Evolutionary conservation across 2,797 vertebrate genomes (phyloP).

Genomic region (Iguana delicatissima): DNA sequence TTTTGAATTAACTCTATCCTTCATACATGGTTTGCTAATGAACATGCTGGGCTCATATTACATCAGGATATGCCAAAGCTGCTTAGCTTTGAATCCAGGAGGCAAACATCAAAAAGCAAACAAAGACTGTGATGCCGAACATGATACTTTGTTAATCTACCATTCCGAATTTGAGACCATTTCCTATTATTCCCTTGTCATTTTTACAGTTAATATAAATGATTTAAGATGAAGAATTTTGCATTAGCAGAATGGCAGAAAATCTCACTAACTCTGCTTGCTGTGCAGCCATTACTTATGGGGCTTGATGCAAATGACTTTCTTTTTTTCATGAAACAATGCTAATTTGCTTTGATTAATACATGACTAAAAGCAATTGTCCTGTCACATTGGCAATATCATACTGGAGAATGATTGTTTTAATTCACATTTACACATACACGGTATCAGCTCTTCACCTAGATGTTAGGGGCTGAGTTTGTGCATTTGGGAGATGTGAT

Average conservation of each 20-base stretch:
- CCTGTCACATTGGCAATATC: slow-evolving; percentile 37
- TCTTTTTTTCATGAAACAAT: slow-evolving; percentile 43
- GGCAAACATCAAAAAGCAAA: slow-evolving; percentile 17
- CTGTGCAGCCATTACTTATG: slow-evolving; percentile 50
- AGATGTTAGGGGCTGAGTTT: not conserved
- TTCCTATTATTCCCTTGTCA: slow-evolving; percentile 44
- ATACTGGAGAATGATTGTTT: slow-evolving; percentile 52
- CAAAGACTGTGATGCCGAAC: slow-evolving; percentile 36
- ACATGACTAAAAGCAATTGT: slow-evolving; percentile 40
- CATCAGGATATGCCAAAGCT: not conserved
- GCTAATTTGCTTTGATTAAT: slow-evolving; percentile 56
- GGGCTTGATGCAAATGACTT: slow-evolving; percentile 45
- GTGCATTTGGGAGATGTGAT: not conserved
- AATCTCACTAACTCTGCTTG: slow-evolving; percentile 19
- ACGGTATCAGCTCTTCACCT: not conserved
- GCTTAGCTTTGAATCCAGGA: not conserved
- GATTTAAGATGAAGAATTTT: slow-evolving; percentile 62
- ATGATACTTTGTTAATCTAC: slow-evolving; percentile 26
- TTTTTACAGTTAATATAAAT: slow-evolving; percentile 55
- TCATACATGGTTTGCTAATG: not conserved
- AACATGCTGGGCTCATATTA: not conserved
- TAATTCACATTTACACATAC: slow-evolving; percentile 37
- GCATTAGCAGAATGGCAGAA: slow-evolving; percentile 51
- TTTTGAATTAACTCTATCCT: not conserved
- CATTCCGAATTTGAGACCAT: slow-evolving; percentile 53